Evolutionary conservation across 2,888 invertebrate genomes (phyloP).

Genomic region (Latheticus oryzae): DNA sequence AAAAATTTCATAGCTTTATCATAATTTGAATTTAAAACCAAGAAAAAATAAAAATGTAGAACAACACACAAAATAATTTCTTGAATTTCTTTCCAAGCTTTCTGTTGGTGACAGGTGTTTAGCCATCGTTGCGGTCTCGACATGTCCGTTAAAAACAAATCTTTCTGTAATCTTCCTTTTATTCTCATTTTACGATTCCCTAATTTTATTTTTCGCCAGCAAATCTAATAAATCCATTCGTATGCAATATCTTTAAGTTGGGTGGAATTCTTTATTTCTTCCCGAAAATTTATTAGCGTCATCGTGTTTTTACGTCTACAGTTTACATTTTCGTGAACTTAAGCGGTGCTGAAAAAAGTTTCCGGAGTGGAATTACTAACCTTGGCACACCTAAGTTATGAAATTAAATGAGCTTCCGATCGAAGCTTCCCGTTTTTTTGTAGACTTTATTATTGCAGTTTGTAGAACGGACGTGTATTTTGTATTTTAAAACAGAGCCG

Average conservation of each 20-base stretch:
- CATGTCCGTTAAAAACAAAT: conserved; percentile 29
- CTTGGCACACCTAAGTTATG: conserved; percentile 21
- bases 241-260: conserved; percentile 22
- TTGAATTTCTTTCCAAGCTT: too few species aligned
- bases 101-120: conserved; percentile 2
- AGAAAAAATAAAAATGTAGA: too few species aligned
- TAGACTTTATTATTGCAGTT: conserved; percentile 18
- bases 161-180: conserved; percentile 23
- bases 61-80: too few species aligned
- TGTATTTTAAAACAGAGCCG: conserved; percentile 22
- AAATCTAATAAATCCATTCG: conserved; percentile 27
- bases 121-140: background rate
- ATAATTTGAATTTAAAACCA: too few species aligned
- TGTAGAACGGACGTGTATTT: conserved; percentile 17
- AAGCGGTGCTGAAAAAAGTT: conserved; percentile 12
- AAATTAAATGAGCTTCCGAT: conserved; percentile 18
- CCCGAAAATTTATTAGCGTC: conserved; percentile 23
- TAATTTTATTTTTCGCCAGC: conserved; percentile 27
- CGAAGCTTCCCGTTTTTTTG: conserved; percentile 1
- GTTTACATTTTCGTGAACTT: conserved; percentile 22
- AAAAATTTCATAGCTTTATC: too few species aligned
- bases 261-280: conserved; percentile 27
- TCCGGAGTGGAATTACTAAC: conserved; percentile 3
- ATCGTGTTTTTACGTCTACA: conserved; percentile 22
- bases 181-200: conserved; percentile 24